Evolutionary conservation across 1,140 invertebrate species (phyloP).

Genomic region (Diplogasteroides magnus): DNA sequence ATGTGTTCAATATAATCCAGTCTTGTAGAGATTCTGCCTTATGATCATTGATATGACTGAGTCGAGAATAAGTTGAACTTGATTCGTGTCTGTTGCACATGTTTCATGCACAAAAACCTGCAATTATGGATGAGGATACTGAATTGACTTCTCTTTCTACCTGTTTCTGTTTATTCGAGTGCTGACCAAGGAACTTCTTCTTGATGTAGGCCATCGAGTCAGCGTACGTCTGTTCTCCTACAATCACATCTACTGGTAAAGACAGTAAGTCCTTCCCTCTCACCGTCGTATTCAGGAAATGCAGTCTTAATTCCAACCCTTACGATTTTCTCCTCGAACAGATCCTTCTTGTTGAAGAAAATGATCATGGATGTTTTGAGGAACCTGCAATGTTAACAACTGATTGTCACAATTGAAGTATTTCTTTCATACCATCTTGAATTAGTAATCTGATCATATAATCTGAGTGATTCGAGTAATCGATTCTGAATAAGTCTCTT

Average conservation of each 20-base stretch:
- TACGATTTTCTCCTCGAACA: conserved; percentile 37
- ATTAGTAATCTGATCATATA: conserved; percentile 67
- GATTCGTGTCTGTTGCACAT: conserved; percentile 95
- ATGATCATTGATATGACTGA: conserved; percentile 99
- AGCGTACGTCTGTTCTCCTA: conserved; percentile 81
- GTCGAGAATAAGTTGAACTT: conserved; percentile 99
- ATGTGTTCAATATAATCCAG: conserved; percentile 69
- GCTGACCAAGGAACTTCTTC: conserved; percentile 97
- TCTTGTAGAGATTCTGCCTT: conserved; percentile 91
- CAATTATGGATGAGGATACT: neutral
- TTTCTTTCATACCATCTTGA: conserved; percentile 58
- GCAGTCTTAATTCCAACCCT: conserved; percentile 7
- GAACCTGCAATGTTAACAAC: conserved; percentile 26
- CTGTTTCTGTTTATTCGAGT: too few relatives aligned
- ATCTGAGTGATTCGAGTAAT: conserved; percentile 62
- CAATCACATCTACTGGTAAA: conserved; percentile 6
- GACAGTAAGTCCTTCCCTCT: neutral
- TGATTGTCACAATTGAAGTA: neutral
- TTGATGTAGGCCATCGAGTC: conserved; percentile 96
- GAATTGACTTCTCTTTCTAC: conserved; percentile 91
- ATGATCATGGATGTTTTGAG: conserved; percentile 56
- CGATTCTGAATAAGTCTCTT: conserved; percentile 55
- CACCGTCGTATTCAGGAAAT: neutral
- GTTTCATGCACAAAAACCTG: conserved; percentile 98
- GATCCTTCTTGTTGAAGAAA: conserved; percentile 34